Conservation (phyloP, 2,888 invertebrate genomes). For the Sepioteuthis lessoniana region DNA sequence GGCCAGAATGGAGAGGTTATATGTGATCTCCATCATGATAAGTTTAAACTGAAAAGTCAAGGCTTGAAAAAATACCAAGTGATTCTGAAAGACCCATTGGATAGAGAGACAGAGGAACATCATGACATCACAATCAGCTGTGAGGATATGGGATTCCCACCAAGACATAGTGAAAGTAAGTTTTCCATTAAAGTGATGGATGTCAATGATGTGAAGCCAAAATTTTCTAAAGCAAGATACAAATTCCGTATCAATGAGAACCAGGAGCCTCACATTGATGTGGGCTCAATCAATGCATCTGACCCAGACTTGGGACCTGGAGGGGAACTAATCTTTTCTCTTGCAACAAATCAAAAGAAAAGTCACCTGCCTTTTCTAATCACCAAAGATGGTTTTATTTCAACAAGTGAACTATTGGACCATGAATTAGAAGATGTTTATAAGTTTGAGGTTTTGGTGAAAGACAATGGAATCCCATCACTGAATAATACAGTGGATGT, state of each 20-base stretch:
- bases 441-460: slow-evolving; percentile 33
- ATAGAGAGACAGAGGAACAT: background rate
- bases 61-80: slow-evolving; percentile 10
- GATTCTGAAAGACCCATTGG: background rate
- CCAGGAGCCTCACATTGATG: slow-evolving; percentile 10
- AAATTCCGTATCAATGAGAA: slow-evolving; percentile 9
- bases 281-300: slow-evolving; percentile 13
- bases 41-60: slow-evolving; percentile 23
- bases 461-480: slow-evolving; percentile 13
- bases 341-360: background rate
- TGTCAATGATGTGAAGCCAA: slow-evolving; percentile 11
- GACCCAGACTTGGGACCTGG: slow-evolving; percentile 21
- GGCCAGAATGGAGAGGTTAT: slow-evolving; percentile 23
- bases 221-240: background rate
- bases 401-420: slow-evolving; percentile 33
- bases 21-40: slow-evolving; percentile 33
- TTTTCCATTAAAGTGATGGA: slow-evolving; percentile 33
- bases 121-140: slow-evolving; percentile 10
- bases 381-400: background rate
- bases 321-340: slow-evolving; percentile 9
- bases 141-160: slow-evolving; percentile 33
- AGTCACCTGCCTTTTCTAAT: background rate
- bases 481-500: slow-evolving; percentile 10
- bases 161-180: slow-evolving; percentile 6
- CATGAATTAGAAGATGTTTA: slow-evolving; percentile 23